A percentile compares a stretch with the other conserved stretches of the same genome.
phyloP scores from a whole-genome alignment of 2,797 vertebrate species.

The Pogonophryne albipinna region DNA sequence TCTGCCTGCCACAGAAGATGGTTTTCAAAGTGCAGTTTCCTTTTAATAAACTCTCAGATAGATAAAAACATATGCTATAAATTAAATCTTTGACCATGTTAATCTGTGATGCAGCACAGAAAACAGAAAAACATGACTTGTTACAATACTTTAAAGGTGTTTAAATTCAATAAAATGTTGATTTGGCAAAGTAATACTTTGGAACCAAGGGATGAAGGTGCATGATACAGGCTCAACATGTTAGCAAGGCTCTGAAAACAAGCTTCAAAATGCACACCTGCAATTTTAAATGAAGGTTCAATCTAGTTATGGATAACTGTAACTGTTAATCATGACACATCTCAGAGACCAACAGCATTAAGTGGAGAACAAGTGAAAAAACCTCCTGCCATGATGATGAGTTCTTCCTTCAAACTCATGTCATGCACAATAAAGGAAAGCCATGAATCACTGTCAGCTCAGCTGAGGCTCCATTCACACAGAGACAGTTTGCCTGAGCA shows the following conservation, averaged over 20 bases:
- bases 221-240: neutral
- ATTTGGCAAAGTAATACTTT: neutral
- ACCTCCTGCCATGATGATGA: neutral
- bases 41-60: neutral
- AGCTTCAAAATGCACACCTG: neutral
- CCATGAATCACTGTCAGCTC: neutral
- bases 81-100: neutral
- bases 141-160: too few relatives aligned
- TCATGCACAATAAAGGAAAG: neutral
- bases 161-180: too few relatives aligned
- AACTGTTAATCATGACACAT: neutral
- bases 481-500: neutral
- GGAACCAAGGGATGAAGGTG: conserved; percentile 11
- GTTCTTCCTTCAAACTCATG: neutral
- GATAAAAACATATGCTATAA: neutral
- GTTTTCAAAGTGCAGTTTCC: conserved; percentile 11
- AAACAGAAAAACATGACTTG: neutral
- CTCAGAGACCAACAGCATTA: neutral
- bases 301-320: neutral
- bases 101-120: neutral
- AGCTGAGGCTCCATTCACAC: conserved; percentile 23
- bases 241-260: neutral
- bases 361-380: neutral
- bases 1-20: neutral
- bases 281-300: neutral